Evolutionary conservation across 1,140 invertebrate genomes (phyloP).

Genomic region (Bombus affinis): DNA sequence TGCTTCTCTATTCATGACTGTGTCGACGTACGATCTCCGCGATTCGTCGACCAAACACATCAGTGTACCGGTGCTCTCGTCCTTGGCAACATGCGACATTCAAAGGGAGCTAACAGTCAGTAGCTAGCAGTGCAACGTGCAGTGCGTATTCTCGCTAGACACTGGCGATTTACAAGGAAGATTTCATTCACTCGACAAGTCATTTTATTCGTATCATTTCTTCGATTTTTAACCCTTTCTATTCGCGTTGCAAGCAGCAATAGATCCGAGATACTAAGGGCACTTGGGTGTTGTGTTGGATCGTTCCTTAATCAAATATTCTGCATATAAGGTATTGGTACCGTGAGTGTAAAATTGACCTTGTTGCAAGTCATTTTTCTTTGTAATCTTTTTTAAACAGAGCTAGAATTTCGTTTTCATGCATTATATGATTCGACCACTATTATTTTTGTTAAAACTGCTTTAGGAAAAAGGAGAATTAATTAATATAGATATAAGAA

Average conservation of each 20-base stretch:
- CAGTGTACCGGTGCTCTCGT: constrained; percentile 64
- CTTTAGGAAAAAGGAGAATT: not conserved
- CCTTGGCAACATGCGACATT: constrained; percentile 68
- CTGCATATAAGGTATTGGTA: too few species aligned
- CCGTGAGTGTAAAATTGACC: not conserved
- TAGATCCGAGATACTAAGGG: not conserved
- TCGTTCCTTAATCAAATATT: not conserved
- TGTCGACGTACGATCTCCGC: constrained; percentile 26
- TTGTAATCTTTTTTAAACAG: not conserved
- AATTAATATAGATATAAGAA: too few species aligned
- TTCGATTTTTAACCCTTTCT: not conserved
- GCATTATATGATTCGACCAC: too few species aligned
- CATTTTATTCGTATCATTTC: not conserved
- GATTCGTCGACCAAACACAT: constrained; percentile 36
- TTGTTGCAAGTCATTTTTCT: not conserved
- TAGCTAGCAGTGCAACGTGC: constrained; percentile 63
- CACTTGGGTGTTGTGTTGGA: not conserved
- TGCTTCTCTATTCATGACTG: constrained; percentile 44
- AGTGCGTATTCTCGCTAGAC: constrained; percentile 61
- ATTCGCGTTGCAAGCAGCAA: not conserved
- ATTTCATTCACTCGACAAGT: constrained; percentile 37
- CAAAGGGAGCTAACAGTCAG: constrained; percentile 58
- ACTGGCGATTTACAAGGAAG: constrained; percentile 58
- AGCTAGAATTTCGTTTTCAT: not conserved
- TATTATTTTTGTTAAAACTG: not conserved